These are phyloP conservation scores for Pagrus major DNA, from an alignment of 2,113 vertebrate species.

Conservation along the genomic window DNA sequence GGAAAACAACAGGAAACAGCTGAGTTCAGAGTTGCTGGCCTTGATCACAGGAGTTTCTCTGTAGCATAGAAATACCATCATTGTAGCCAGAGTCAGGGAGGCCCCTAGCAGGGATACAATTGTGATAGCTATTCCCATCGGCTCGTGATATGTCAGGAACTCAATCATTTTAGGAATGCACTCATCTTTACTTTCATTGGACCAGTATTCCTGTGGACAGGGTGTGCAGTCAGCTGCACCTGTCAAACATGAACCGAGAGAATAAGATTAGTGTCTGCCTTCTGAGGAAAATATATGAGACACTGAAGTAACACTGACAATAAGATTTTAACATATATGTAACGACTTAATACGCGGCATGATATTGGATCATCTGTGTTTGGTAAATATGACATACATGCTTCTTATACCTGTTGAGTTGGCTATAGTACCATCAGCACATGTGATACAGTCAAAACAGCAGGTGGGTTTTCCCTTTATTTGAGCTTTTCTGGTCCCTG, in stretches of 20 bases:
- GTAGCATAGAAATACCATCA: conserved; percentile 67
- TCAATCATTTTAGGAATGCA: conserved; percentile 80
- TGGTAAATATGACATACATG: background rate
- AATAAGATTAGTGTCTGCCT: background rate
- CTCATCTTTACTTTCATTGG: conserved; percentile 73
- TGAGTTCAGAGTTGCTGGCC: conserved; percentile 79
- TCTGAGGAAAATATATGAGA: no score
- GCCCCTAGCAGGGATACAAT: conserved; percentile 75
- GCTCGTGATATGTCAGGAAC: conserved; percentile 80
- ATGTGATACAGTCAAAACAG: conserved; percentile 87
- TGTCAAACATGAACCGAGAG: conserved; percentile 37
- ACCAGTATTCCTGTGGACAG: conserved; percentile 82
- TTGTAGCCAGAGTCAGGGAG: conserved; percentile 54
- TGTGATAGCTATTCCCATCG: conserved; percentile 77
- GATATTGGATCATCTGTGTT: no score
- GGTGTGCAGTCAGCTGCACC: conserved; percentile 80
- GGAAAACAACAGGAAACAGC: conserved; percentile 79
- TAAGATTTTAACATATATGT: background rate
- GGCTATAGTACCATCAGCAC: conserved; percentile 83
- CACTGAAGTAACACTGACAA: no score
- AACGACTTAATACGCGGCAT: background rate
- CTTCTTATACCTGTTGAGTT: conserved; percentile 76
- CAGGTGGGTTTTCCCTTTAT: conserved; percentile 81
- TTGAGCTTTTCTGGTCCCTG: conserved; percentile 81
- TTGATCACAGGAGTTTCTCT: conserved; percentile 78